These are phyloP conservation scores for Andrena camellia DNA, from an alignment of 2,888 invertebrate genomes.

Conservation along the genomic window DNA sequence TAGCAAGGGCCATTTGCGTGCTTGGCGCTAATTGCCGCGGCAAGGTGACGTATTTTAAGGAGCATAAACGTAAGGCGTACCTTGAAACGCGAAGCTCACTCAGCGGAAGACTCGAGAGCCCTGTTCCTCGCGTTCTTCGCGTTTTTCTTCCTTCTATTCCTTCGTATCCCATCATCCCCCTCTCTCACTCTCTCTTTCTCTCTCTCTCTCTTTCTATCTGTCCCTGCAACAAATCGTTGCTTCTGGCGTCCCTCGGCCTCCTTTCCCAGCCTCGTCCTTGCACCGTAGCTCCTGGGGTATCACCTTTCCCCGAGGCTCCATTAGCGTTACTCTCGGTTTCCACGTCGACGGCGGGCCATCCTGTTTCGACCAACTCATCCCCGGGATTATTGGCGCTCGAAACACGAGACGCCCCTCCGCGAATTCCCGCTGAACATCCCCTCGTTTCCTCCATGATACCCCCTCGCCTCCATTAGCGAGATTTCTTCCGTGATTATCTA, in stretches of 20 bases:
- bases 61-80: constrained; percentile 37
- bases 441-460: neutral
- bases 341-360: constrained; percentile 19
- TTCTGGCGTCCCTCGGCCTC: constrained; percentile 46
- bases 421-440: constrained; percentile 46
- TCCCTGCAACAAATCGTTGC: constrained; percentile 43
- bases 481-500: constrained; percentile 10
- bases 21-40: constrained; percentile 53
- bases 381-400: constrained; percentile 25
- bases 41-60: constrained; percentile 67
- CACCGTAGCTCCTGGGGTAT: constrained; percentile 14
- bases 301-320: constrained; percentile 35
- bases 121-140: constrained; percentile 29
- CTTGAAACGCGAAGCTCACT: constrained; percentile 23
- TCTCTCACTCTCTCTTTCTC: neutral
- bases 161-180: neutral
- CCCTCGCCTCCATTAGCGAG: constrained; percentile 26
- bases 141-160: neutral
- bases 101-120: constrained; percentile 28
- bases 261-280: constrained; percentile 37
- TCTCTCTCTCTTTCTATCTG: neutral
- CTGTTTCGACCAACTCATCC: constrained; percentile 41
- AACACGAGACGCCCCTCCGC: neutral
- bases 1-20: constrained; percentile 52
- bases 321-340: constrained; percentile 49